Evolutionary conservation across 64 coral and sea anemone genomes (phyloP).

Genomic region (Pocillopora damicornis): DNA sequence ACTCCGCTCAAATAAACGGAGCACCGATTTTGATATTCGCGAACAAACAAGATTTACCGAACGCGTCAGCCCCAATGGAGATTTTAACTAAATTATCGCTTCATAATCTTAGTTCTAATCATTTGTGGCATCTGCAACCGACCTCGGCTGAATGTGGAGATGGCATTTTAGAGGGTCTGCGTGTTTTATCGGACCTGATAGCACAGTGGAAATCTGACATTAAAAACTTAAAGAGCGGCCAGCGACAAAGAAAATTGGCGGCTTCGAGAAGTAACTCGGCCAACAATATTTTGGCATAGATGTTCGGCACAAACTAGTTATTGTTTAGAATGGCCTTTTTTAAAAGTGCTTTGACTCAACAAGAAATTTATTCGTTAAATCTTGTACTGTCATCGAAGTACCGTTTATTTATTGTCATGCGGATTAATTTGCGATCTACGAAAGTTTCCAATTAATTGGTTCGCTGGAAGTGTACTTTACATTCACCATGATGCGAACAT

Average conservation of each 20-base stretch:
- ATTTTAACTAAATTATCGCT: constrained; percentile 70
- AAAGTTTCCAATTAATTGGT: background rate
- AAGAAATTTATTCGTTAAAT: background rate
- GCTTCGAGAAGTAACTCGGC: constrained; percentile 74
- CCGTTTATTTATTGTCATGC: too few species aligned
- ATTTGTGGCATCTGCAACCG: constrained; percentile 91
- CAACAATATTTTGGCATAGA: constrained; percentile 77
- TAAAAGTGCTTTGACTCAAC: background rate
- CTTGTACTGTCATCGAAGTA: background rate
- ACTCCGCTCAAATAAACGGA: constrained; percentile 89
- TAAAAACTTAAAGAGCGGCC: constrained; percentile 63
- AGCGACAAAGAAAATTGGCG: constrained; percentile 51
- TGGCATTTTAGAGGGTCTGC: constrained; percentile 75
- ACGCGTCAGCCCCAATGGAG: constrained; percentile 62
- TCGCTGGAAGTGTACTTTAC: background rate
- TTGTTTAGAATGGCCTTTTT: too few species aligned
- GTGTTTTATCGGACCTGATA: constrained; percentile 77
- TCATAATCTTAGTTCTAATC: constrained; percentile 61
- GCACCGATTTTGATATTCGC: constrained; percentile 90
- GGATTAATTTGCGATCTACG: background rate
- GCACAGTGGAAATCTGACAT: constrained; percentile 80
- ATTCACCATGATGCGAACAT: too few species aligned
- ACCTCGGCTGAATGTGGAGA: constrained; percentile 84
- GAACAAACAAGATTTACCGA: constrained; percentile 91
- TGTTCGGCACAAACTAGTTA: background rate